These are phyloP conservation scores for Cephalopholis sonnerati DNA, from an alignment of 2,113 vertebrate genomes.

Conservation along the genomic window DNA sequence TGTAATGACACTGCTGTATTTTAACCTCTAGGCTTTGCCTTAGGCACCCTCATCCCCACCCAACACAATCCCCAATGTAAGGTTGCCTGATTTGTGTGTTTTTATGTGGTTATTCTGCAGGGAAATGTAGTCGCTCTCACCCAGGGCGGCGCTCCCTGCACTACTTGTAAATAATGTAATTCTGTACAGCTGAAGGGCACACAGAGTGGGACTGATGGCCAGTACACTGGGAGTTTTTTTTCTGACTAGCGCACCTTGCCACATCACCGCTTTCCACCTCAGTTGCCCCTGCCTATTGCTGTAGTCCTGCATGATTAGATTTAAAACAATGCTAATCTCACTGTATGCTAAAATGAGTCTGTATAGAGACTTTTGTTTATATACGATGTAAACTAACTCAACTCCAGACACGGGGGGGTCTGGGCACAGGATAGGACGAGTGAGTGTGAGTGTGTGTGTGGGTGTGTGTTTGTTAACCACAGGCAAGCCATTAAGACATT, in stretches of 20 bases:
- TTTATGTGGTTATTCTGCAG: slow-evolving; percentile 68
- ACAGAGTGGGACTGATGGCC: slow-evolving; percentile 94
- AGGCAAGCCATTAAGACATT: slow-evolving; percentile 45
- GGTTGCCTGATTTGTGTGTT: slow-evolving; percentile 75
- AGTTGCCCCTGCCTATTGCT: slow-evolving; percentile 90
- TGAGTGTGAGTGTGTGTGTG: slow-evolving; percentile 25
- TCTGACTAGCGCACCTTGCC: slow-evolving; percentile 88
- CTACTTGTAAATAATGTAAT: slow-evolving; percentile 88
- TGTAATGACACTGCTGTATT: slow-evolving; percentile 70
- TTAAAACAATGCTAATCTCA: slow-evolving; percentile 81
- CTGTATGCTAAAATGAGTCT: slow-evolving; percentile 82
- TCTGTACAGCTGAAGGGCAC: slow-evolving; percentile 89
- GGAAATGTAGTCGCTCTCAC: slow-evolving; percentile 55
- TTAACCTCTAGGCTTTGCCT: slow-evolving; percentile 46
- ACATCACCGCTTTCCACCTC: slow-evolving; percentile 84
- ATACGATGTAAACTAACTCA: slow-evolving; percentile 75
- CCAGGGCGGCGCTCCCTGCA: slow-evolving; percentile 44
- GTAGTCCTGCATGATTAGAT: slow-evolving; percentile 91
- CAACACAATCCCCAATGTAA: slow-evolving; percentile 35
- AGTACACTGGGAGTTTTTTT: slow-evolving; percentile 87
- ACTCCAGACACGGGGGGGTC: slow-evolving; percentile 57
- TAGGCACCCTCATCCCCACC: slow-evolving; percentile 21
- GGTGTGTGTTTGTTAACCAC: slow-evolving; percentile 22
- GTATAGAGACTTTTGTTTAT: slow-evolving; percentile 81
- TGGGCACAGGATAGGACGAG: slow-evolving; percentile 50